Conservation (phyloP, 2,113 vertebrate genomes). For the Proterorhinus semilunaris region DNA sequence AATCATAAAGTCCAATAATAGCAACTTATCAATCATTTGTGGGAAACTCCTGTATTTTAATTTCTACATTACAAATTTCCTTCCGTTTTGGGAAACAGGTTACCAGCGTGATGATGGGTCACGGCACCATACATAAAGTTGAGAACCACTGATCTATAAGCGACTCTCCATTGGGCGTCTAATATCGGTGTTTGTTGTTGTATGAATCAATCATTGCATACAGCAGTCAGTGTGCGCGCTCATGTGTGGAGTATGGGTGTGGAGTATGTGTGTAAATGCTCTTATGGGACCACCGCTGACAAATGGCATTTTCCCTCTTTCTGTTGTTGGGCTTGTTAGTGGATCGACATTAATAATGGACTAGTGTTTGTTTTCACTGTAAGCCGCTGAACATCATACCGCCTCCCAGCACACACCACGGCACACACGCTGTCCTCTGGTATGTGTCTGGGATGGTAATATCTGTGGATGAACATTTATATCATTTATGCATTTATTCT, state of each 20-base stretch:
- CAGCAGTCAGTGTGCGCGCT: background rate
- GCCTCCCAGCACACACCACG: background rate
- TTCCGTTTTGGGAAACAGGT: too few species aligned
- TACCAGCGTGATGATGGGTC: too few species aligned
- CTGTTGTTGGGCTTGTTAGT: constrained; percentile 45
- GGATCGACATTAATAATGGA: constrained; percentile 64
- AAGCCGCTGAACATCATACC: constrained; percentile 43
- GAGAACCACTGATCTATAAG: too few species aligned
- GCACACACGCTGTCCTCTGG: background rate
- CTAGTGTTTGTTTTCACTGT: constrained; percentile 50
- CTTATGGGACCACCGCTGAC: constrained; percentile 32
- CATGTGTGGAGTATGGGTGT: background rate
- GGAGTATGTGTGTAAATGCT: constrained; percentile 7
- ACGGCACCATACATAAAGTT: too few species aligned
- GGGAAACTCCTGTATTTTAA: too few species aligned
- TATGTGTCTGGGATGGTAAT: constrained; percentile 11
- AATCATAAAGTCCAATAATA: too few species aligned
- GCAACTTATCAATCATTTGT: too few species aligned
- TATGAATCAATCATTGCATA: background rate
- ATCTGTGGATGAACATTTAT: background rate
- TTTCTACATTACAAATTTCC: too few species aligned
- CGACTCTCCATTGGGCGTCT: too few species aligned
- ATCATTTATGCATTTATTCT: too few species aligned
- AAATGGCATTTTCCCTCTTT: constrained; percentile 24
- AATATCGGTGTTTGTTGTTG: too few species aligned